These are phyloP conservation scores for Caiman crocodilus DNA, from an alignment of 2,797 vertebrate species.

Conservation along the genomic window DNA sequence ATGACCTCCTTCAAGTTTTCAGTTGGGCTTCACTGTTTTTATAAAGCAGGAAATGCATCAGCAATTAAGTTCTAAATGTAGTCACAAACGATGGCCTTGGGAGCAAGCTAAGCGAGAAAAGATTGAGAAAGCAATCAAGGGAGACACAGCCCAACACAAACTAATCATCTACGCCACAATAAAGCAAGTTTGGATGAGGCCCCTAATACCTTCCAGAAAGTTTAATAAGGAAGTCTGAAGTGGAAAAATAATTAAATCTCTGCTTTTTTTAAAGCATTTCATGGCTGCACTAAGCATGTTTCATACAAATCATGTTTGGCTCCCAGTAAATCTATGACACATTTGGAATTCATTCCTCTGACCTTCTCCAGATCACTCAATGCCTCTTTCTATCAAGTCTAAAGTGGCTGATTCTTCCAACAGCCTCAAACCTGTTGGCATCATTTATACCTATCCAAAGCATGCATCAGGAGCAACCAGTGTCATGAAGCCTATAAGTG, in stretches of 20 bases:
- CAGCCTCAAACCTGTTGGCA: not conserved
- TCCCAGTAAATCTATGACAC: not conserved
- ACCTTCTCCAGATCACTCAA: not conserved
- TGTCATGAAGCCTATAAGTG: not conserved
- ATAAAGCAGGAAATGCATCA: not conserved
- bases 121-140: not conserved
- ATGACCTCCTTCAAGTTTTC: not conserved
- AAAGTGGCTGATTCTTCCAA: not conserved
- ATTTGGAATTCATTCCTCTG: not conserved
- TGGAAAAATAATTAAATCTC: not conserved
- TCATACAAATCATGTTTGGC: not conserved
- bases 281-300: not conserved
- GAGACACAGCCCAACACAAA: not conserved
- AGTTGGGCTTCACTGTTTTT: not conserved
- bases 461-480: not conserved
- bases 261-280: not conserved
- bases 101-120: not conserved
- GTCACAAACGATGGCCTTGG: not conserved
- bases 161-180: not conserved
- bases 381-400: not conserved
- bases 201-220: not conserved
- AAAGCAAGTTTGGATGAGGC: not conserved
- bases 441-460: not conserved
- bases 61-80: not conserved
- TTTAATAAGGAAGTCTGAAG: not conserved